Percentiles rank a stretch among this genome's conserved stretches.
These are phyloP conservation scores for Caenorhabditis zanzibari DNA, from an alignment of 2,888 invertebrate species.

Conservation along the genomic window DNA sequence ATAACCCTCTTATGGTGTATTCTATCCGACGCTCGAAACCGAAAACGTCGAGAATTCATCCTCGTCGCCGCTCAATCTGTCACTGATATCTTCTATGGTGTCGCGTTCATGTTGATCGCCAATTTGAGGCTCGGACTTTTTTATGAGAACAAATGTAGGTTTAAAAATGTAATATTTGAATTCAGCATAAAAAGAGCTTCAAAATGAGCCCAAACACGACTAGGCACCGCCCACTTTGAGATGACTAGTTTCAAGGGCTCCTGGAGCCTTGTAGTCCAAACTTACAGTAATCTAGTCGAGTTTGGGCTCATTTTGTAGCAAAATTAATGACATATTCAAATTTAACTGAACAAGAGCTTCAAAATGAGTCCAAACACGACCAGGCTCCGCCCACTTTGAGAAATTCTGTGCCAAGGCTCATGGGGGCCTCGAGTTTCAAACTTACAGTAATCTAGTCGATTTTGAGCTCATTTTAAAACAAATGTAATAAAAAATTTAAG, in stretches of 20 bases:
- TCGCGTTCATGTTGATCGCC: constrained; percentile 71
- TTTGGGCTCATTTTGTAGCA: constrained; percentile 1
- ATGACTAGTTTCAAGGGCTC: neutral
- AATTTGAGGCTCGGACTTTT: constrained; percentile 59
- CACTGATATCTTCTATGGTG: constrained; percentile 66
- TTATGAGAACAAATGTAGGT: constrained; percentile 54
- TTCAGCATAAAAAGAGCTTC: neutral
- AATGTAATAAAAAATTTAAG: neutral
- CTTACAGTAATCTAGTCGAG: neutral
- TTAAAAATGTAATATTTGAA: neutral
- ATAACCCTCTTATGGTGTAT: constrained; percentile 63
- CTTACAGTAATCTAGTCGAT: neutral
- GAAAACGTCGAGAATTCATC: constrained; percentile 66
- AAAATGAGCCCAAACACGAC: neutral
- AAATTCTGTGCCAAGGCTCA: neutral
- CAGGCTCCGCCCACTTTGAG: neutral
- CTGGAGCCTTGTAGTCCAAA: neutral
- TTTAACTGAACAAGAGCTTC: neutral
- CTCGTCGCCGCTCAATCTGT: constrained; percentile 66
- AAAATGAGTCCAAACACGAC: constrained; percentile 2
- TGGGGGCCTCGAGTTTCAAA: neutral
- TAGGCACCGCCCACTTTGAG: neutral
- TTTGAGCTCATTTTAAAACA: neutral
- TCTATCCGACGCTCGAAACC: constrained; percentile 61
- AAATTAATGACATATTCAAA: neutral